Conservation (phyloP, 2,888 invertebrate genomes). For the Ochropacha duplaris region DNA sequence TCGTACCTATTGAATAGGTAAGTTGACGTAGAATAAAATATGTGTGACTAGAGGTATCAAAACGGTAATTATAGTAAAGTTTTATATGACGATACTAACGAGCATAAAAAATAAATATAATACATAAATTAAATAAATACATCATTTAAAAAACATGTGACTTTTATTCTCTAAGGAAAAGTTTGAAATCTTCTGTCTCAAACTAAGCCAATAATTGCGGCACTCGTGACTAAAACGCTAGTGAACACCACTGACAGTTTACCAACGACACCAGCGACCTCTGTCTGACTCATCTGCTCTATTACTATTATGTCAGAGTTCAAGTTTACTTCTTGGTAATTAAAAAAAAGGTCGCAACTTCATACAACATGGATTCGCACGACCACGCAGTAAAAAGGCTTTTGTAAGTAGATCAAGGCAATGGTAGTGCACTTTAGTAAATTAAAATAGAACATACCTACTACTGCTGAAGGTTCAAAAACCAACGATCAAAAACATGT, state of each 20-base stretch:
- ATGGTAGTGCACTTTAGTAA: not conserved
- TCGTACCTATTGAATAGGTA: too few relatives aligned
- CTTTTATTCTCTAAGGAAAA: too few relatives aligned
- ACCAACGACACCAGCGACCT: slow-evolving; percentile 1
- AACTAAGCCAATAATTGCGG: not conserved
- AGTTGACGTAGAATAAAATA: too few relatives aligned
- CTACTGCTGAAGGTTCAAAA: not conserved
- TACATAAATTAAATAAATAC: too few relatives aligned
- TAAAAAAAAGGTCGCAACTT: slow-evolving; percentile 13
- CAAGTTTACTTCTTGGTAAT: slow-evolving; percentile 17
- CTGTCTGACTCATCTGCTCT: slow-evolving; percentile 14
- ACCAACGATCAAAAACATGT: not conserved
- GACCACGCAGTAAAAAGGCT: not conserved
- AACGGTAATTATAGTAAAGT: too few relatives aligned
- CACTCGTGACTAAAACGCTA: slow-evolving; percentile 1
- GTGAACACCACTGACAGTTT: not conserved
- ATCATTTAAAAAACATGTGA: too few relatives aligned
- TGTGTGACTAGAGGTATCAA: too few relatives aligned
- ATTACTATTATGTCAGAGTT: slow-evolving; percentile 23
- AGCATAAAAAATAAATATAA: too few relatives aligned
- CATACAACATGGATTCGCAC: slow-evolving; percentile 1
- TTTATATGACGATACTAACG: too few relatives aligned
- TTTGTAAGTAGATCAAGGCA: not conserved
- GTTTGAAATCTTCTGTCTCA: not conserved
- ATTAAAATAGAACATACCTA: not conserved